Evolutionary conservation across 35 echinoderm and acorn worm species (phyloP).

Genomic region (Apostichopus japonicus): DNA sequence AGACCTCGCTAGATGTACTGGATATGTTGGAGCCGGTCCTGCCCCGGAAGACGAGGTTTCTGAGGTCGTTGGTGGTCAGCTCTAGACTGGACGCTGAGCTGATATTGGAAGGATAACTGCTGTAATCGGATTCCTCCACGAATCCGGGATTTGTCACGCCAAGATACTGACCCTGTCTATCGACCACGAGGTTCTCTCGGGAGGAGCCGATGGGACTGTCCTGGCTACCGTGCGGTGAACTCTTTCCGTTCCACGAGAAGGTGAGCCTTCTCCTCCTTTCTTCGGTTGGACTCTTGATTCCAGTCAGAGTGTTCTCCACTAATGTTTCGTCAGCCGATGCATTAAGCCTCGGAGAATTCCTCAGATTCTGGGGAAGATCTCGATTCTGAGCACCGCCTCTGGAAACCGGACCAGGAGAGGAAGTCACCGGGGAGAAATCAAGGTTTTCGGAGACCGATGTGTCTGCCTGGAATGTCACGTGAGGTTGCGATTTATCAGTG

Average conservation of each 20-base stretch:
- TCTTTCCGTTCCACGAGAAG: conserved; percentile 27
- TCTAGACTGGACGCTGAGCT: conserved; percentile 63
- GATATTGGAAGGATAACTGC: conserved; percentile 56
- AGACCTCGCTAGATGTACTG: conserved; percentile 79
- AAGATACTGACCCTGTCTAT: conserved; percentile 33
- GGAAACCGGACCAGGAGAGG: not conserved
- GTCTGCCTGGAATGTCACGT: not conserved
- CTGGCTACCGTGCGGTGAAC: conserved; percentile 9
- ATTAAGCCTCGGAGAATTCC: not conserved
- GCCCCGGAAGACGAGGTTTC: conserved; percentile 54
- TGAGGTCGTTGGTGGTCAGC: conserved; percentile 49
- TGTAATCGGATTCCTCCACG: conserved; percentile 77
- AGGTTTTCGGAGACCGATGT: not conserved
- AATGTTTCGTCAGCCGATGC: not conserved
- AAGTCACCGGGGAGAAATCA: conserved; percentile 21
- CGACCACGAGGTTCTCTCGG: conserved; percentile 56
- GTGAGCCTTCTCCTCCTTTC: conserved; percentile 14
- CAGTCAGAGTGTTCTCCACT: conserved; percentile 1
- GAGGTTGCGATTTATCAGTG: not conserved
- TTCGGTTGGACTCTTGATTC: not conserved
- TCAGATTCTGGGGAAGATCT: not conserved
- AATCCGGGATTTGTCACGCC: conserved; percentile 81
- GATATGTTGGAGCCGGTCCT: conserved; percentile 70
- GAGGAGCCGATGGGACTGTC: conserved; percentile 59
- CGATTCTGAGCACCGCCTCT: not conserved